phyloP scores from a whole-genome alignment of 2,888 invertebrate species.

The Caenorhabditis doughertyi region DNA sequence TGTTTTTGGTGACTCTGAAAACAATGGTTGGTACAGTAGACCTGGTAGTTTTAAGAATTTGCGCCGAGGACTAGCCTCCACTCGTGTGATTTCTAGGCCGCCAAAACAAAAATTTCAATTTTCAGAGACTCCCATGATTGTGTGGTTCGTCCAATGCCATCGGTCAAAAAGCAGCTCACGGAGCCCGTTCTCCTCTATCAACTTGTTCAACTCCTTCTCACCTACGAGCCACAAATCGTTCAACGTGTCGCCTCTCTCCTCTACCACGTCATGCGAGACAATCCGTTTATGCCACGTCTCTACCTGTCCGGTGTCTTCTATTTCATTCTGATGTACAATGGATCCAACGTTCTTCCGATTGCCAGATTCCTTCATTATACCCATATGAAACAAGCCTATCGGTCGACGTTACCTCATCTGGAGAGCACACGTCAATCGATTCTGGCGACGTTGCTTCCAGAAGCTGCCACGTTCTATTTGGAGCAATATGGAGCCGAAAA shows the following conservation, averaged over 20 bases:
- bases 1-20: no score
- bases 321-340: conserved; percentile 98
- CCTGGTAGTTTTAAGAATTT: no score
- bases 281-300: conserved; percentile 94
- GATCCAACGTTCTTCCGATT: conserved; percentile 94
- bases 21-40: no score
- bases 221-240: conserved; percentile 96
- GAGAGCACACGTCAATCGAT: conserved; percentile 72
- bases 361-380: conserved; percentile 95
- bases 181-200: conserved; percentile 94
- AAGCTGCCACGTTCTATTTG: conserved; percentile 98
- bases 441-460: conserved; percentile 90
- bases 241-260: conserved; percentile 94
- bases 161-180: conserved; percentile 90
- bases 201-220: conserved; percentile 92
- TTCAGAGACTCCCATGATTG: conserved; percentile 93
- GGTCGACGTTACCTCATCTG: conserved; percentile 88
- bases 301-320: conserved; percentile 96
- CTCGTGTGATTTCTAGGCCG: conserved; percentile 19
- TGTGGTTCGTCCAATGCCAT: conserved; percentile 95
- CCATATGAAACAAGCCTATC: conserved; percentile 95
- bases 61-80: no score
- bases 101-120: no score
- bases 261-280: conserved; percentile 86
- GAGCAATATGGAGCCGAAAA: conserved; percentile 98